These are phyloP conservation scores for Cephus spinipes DNA, from an alignment of 2,888 invertebrate species.

Conservation along the genomic window DNA sequence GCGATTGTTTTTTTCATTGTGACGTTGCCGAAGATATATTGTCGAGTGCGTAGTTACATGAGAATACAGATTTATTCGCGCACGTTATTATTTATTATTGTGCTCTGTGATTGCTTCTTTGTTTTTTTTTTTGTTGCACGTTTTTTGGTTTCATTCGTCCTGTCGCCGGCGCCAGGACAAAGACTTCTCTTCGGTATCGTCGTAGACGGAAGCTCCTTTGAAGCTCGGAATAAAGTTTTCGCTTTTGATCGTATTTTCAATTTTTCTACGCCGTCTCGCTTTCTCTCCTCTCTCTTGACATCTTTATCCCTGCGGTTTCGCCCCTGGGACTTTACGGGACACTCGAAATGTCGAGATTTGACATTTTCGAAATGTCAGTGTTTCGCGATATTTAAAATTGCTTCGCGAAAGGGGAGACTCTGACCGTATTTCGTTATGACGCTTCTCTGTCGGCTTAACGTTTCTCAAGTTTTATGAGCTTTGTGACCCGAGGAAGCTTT, in stretches of 20 bases:
- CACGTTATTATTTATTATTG: neutral
- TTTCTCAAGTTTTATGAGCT: neutral
- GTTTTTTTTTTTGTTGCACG: neutral
- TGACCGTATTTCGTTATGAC: neutral
- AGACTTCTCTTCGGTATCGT: neutral
- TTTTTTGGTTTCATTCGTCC: neutral
- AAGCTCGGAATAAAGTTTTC: neutral
- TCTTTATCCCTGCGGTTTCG: neutral
- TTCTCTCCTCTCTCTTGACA: neutral
- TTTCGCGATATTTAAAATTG: neutral
- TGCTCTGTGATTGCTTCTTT: neutral
- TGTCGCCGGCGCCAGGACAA: neutral
- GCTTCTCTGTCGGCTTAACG: neutral
- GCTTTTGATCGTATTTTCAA: neutral
- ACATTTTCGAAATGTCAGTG: constrained; percentile 50
- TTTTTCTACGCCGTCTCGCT: neutral
- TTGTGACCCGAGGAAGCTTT: neutral
- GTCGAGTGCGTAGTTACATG: neutral
- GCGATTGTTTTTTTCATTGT: too few relatives aligned
- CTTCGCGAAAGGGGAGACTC: neutral
- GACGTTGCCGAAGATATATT: neutral
- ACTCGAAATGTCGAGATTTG: constrained; percentile 43
- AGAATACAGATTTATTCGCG: neutral
- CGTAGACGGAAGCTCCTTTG: neutral
- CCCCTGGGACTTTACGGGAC: constrained; percentile 17